These are phyloP conservation scores for Pheucticus melanocephalus DNA, from an alignment of 2,113 vertebrate genomes.

Conservation along the genomic window DNA sequence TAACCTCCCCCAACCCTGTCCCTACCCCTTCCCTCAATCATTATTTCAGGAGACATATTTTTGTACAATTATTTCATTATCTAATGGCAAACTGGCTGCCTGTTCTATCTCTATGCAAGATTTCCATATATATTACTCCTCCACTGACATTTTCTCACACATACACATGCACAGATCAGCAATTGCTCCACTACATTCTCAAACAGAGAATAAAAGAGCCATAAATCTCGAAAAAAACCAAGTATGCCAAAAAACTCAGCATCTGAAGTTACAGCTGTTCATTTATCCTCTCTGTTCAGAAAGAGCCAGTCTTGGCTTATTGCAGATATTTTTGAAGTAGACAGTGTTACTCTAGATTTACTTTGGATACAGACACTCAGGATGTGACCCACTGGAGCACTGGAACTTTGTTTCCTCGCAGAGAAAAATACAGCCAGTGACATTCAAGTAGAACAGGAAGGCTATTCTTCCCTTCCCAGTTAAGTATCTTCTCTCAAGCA, in stretches of 20 bases:
- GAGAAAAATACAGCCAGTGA: background rate
- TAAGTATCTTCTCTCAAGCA: background rate
- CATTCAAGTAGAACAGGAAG: background rate
- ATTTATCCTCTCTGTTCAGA: background rate
- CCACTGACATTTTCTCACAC: background rate
- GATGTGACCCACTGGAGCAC: background rate
- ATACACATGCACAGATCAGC: background rate
- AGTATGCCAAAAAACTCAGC: background rate
- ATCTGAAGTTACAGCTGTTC: conserved; percentile 23
- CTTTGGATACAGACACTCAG: background rate
- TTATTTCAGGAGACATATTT: background rate
- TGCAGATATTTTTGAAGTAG: background rate
- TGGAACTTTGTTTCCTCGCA: background rate
- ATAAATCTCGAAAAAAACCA: background rate
- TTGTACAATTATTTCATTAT: background rate
- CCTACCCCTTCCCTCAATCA: background rate
- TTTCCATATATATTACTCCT: background rate
- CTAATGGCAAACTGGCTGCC: background rate
- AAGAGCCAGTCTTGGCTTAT: background rate
- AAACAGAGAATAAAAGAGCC: background rate
- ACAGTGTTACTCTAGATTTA: background rate
- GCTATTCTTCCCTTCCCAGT: background rate
- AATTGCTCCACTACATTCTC: background rate
- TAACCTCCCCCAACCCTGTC: background rate
- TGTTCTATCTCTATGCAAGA: background rate